Evolutionary conservation across 2,797 vertebrate species (phyloP).

Genomic region (Neostethus bicornis): DNA sequence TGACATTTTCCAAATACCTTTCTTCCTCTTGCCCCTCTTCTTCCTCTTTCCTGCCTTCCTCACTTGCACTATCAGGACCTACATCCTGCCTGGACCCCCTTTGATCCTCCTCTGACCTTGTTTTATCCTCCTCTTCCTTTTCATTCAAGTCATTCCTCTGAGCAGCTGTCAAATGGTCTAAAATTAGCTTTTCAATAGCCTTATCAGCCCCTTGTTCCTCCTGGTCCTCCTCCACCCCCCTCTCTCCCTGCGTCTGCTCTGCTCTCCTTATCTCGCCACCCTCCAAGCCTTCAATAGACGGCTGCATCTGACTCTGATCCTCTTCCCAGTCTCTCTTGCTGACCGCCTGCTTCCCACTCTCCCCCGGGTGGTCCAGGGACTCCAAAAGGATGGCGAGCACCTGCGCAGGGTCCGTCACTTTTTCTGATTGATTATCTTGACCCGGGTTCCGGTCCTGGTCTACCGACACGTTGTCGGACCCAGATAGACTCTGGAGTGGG

Average conservation of each 20-base stretch:
- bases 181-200: slow-evolving; percentile 68
- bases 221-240: slow-evolving; percentile 42
- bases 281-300: slow-evolving; percentile 45
- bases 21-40: slow-evolving; percentile 40
- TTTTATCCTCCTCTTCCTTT: slow-evolving; percentile 48
- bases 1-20: slow-evolving; percentile 48
- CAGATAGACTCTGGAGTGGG: slow-evolving; percentile 51
- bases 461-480: slow-evolving; percentile 46
- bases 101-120: slow-evolving; percentile 57
- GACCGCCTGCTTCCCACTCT: slow-evolving; percentile 45
- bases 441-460: slow-evolving; percentile 63
- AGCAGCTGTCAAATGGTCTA: slow-evolving; percentile 64
- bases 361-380: slow-evolving; percentile 76
- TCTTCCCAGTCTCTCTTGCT: slow-evolving; percentile 56
- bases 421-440: slow-evolving; percentile 72
- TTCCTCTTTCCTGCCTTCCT: slow-evolving; percentile 33
- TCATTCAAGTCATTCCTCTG: slow-evolving; percentile 59
- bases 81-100: slow-evolving; percentile 44
- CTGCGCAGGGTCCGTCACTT: slow-evolving; percentile 75
- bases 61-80: slow-evolving; percentile 36
- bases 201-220: slow-evolving; percentile 57
- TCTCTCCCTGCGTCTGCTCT: slow-evolving; percentile 51
- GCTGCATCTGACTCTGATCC: slow-evolving; percentile 53
- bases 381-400: slow-evolving; percentile 85
- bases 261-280: slow-evolving; percentile 64